These are phyloP conservation scores for Leptinotarsa tumamoca DNA, from an alignment of 2,888 invertebrate genomes.

Conservation along the genomic window DNA sequence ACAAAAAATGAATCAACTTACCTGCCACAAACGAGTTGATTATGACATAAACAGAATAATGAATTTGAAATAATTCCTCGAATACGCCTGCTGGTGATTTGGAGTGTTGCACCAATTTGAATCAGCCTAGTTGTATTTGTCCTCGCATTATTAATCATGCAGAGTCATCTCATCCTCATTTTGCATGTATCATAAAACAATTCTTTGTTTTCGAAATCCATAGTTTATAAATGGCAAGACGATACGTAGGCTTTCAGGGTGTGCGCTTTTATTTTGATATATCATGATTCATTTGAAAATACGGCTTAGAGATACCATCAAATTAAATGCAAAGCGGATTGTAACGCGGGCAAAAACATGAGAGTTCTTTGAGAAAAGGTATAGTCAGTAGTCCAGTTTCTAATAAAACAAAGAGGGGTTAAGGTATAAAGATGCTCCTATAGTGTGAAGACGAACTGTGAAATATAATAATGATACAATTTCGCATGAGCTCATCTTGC, in stretches of 20 bases:
- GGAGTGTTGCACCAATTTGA: too few relatives aligned
- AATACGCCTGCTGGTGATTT: background rate
- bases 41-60: background rate
- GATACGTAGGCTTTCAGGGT: constrained; percentile 30
- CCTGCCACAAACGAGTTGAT: background rate
- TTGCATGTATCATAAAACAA: background rate
- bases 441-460: too few relatives aligned
- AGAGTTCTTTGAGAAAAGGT: background rate
- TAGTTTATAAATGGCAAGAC: constrained; percentile 16
- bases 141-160: background rate
- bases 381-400: too few relatives aligned
- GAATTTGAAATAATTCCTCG: background rate
- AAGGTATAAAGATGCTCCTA: too few relatives aligned
- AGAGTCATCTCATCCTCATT: background rate
- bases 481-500: too few relatives aligned
- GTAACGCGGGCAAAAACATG: background rate
- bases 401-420: too few relatives aligned
- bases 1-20: constrained; percentile 9
- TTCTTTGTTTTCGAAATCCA: constrained; percentile 2
- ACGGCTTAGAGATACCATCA: background rate
- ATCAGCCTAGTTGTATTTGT: background rate
- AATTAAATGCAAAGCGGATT: constrained; percentile 3
- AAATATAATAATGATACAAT: too few relatives aligned
- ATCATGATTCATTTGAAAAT: constrained; percentile 25
- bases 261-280: constrained; percentile 29